Percentiles rank a stretch among this genome's conserved stretches.
Evolutionary conservation across 2,888 invertebrate genomes (phyloP).

Genomic region (Amaurobius ferox): DNA sequence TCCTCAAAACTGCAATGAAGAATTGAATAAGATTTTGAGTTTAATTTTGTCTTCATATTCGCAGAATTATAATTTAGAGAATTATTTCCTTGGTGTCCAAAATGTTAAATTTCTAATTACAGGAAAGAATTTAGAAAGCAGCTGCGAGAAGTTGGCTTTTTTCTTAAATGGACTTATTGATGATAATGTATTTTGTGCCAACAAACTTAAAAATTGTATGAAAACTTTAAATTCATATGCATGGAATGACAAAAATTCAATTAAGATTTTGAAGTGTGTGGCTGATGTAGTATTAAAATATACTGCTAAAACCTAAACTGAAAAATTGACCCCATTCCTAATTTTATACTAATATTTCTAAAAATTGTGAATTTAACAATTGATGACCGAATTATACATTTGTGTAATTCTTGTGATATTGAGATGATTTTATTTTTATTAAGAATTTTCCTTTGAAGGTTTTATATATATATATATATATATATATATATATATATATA

Average conservation of each 20-base stretch:
- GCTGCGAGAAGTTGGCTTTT: constrained; percentile 21
- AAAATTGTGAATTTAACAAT: too few relatives aligned
- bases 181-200: background rate
- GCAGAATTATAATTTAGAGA: background rate
- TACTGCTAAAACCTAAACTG: too few relatives aligned
- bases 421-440: too few relatives aligned
- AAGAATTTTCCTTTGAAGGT: too few relatives aligned
- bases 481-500: too few relatives aligned
- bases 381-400: too few relatives aligned
- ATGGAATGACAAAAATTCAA: background rate
- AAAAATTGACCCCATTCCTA: too few relatives aligned
- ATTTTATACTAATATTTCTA: too few relatives aligned
- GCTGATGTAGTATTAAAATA: background rate
- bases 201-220: constrained; percentile 24
- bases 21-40: background rate
- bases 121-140: constrained; percentile 15
- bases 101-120: constrained; percentile 44
- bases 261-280: background rate
- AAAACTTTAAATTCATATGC: constrained; percentile 14
- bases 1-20: constrained; percentile 34
- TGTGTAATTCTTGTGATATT: too few relatives aligned
- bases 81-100: constrained; percentile 34
- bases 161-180: constrained; percentile 19
- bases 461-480: too few relatives aligned
- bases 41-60: constrained; percentile 26